phyloP scores from a whole-genome alignment of 2,113 vertebrate species.

The Ptychochromis oligacanthus region DNA sequence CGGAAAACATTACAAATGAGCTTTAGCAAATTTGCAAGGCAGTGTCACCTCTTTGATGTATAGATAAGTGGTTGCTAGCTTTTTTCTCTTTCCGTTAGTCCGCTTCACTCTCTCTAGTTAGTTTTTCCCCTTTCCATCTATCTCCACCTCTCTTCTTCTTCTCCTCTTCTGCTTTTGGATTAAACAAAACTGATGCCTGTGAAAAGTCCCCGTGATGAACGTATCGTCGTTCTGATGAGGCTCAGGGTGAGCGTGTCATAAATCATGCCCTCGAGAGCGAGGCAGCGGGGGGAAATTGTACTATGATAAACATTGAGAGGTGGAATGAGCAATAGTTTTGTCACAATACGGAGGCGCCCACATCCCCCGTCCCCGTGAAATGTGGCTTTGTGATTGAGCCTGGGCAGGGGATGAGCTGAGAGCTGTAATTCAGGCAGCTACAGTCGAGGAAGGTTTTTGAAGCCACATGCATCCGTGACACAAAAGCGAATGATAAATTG shows the following conservation, averaged over 20 bases:
- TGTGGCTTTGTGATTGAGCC: conserved; percentile 68
- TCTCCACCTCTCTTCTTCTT: conserved; percentile 29
- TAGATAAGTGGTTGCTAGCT: conserved; percentile 53
- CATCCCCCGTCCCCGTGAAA: conserved; percentile 58
- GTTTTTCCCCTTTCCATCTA: conserved; percentile 2
- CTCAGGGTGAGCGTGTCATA: conserved; percentile 52
- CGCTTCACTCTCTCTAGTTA: conserved; percentile 15
- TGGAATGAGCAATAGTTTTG: conserved; percentile 76
- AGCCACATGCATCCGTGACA: conserved; percentile 19
- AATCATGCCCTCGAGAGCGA: conserved; percentile 65
- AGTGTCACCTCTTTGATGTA: conserved; percentile 66
- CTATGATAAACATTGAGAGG: conserved; percentile 78
- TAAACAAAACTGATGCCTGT: conserved; percentile 68
- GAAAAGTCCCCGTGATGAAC: conserved; percentile 70
- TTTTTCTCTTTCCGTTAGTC: not conserved
- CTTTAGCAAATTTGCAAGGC: conserved; percentile 74
- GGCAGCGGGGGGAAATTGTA: conserved; percentile 58
- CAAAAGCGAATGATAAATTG: conserved; percentile 58
- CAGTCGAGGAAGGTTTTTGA: conserved; percentile 41
- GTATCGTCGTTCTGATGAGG: conserved; percentile 57
- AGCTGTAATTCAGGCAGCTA: conserved; percentile 62
- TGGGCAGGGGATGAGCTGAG: conserved; percentile 31
- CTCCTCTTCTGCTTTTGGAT: conserved; percentile 38
- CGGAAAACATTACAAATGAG: conserved; percentile 79
- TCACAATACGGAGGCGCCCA: conserved; percentile 52